These are phyloP conservation scores for Piscicola geometra DNA, from an alignment of 2,888 invertebrate species.

Conservation along the genomic window DNA sequence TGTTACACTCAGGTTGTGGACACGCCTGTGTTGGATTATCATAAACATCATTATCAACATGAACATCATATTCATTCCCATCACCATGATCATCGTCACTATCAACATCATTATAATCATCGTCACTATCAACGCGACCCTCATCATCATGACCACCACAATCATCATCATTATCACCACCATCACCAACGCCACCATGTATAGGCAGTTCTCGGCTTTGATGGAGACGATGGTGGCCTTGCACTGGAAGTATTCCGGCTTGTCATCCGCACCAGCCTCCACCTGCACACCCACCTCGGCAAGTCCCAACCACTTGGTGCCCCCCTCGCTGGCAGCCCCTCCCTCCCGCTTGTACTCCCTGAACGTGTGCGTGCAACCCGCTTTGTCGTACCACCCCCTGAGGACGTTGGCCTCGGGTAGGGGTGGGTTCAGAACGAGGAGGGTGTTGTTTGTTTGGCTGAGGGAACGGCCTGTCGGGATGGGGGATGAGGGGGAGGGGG, in stretches of 20 bases:
- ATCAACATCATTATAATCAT: too few relatives aligned
- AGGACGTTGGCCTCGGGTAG: conserved; percentile 76
- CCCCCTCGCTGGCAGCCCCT: conserved; percentile 40
- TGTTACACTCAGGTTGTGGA: conserved; percentile 81
- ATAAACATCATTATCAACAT: too few relatives aligned
- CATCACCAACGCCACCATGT: conserved; percentile 65
- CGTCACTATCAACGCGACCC: too few relatives aligned
- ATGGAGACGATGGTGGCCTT: conserved; percentile 75
- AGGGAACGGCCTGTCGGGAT: conserved; percentile 53
- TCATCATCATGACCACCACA: too few relatives aligned
- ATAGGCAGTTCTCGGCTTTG: conserved; percentile 76
- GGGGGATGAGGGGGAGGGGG: not conserved
- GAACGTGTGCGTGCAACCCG: conserved; percentile 55
- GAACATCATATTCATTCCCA: too few relatives aligned
- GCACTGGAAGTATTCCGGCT: conserved; percentile 74
- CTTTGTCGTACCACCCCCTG: conserved; percentile 83
- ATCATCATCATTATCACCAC: too few relatives aligned
- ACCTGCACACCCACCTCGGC: conserved; percentile 65
- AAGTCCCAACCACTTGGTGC: conserved; percentile 66
- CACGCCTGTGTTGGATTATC: conserved; percentile 77
- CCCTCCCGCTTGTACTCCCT: conserved; percentile 49
- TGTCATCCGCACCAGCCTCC: conserved; percentile 68
- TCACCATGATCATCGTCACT: too few relatives aligned
- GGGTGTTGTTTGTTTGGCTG: conserved; percentile 51
- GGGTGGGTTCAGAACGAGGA: conserved; percentile 78